Evolutionary conservation across 64 coral and sea anemone species (phyloP).

Genomic region (Dendrophyllia cribrosa): DNA sequence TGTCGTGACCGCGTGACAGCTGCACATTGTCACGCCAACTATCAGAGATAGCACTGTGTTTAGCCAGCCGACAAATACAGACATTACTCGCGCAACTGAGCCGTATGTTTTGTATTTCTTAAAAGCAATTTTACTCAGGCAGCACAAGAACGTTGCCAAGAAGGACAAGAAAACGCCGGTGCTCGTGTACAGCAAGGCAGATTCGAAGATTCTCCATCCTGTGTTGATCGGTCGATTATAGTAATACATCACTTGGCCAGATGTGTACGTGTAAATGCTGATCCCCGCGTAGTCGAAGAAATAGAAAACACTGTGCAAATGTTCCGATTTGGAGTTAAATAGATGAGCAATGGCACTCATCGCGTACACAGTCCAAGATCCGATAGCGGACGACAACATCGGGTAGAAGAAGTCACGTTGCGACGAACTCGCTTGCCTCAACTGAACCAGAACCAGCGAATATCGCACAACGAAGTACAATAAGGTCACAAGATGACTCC

Average conservation of each 20-base stretch:
- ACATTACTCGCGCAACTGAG: not conserved
- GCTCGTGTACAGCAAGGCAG: slow-evolving; percentile 29
- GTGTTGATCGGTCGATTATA: slow-evolving; percentile 70
- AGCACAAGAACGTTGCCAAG: slow-evolving; percentile 46
- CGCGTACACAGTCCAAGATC: slow-evolving; percentile 31
- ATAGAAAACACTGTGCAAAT: slow-evolving; percentile 57
- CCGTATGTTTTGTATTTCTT: not conserved
- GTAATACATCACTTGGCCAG: slow-evolving; percentile 76
- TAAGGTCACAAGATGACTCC: slow-evolving; percentile 63
- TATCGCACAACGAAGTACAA: slow-evolving; percentile 71
- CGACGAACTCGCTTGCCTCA: not conserved
- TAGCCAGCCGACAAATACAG: slow-evolving; percentile 30
- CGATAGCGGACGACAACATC: slow-evolving; percentile 63
- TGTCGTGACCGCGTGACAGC: slow-evolving; percentile 32
- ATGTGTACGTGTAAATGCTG: slow-evolving; percentile 75
- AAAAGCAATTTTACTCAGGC: slow-evolving; percentile 5
- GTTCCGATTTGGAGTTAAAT: slow-evolving; percentile 66
- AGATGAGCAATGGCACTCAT: slow-evolving; percentile 73
- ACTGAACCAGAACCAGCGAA: slow-evolving; percentile 37
- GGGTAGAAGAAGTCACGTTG: slow-evolving; percentile 62
- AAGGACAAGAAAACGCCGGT: slow-evolving; percentile 53
- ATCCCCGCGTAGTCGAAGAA: slow-evolving; percentile 80
- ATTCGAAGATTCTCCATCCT: slow-evolving; percentile 53
- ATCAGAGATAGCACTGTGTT: slow-evolving; percentile 6
- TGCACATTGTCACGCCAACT: slow-evolving; percentile 40